Evolutionary conservation across 2,113 vertebrate species (phyloP), one percentile per base, ranked within the genome.

Genomic region (Catharus minimus): DNA sequence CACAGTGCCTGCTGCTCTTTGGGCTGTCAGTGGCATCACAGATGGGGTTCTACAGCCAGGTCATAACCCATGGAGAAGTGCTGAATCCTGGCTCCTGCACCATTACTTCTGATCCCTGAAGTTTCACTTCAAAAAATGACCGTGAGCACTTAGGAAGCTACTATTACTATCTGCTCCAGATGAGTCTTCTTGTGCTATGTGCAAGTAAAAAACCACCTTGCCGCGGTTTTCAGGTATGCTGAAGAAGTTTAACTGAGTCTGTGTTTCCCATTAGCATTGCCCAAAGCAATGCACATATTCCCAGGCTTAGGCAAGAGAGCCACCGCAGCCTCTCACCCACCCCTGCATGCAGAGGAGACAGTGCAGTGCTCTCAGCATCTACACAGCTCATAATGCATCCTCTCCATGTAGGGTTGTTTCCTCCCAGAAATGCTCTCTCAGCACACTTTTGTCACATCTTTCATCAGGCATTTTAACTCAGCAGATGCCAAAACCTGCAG

Each of bases 401-500:
- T 60, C 49, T 53, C 44, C 5, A 4, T 1, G 15, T 5, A 30
- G 20, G 43, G 26, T 7, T 76, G 17, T 10, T 69, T 60, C 23
- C 61, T 32, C n/a, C 5, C 65, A 90, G n/a, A 86, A 81, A 39
- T 6, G 19, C 12, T 30, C 41, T 49, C 62, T 67, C 36, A 60
- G 47, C 39, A 49, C 2, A 39, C 43, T 80, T 58, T 80, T 58
- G 87, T 82, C 79, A 79, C 0, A 0, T 41, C 78, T 76, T 78
- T 75, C 5, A 46, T 15, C 0, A 0, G n/a, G 73, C 82, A 60
- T 83, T 89, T 65, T 27, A 81, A 83, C 17, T 47, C 4, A 1
- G 44, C 50, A 73, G 67, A 65, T 81, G 76, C 64, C 66, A 73
- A 73, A 94, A 71, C 53, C 61, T 68, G 65, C 61, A 71, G 61